phyloP scores from a whole-genome alignment of 2,888 invertebrate species.

The Linnaemya vulpina region DNA sequence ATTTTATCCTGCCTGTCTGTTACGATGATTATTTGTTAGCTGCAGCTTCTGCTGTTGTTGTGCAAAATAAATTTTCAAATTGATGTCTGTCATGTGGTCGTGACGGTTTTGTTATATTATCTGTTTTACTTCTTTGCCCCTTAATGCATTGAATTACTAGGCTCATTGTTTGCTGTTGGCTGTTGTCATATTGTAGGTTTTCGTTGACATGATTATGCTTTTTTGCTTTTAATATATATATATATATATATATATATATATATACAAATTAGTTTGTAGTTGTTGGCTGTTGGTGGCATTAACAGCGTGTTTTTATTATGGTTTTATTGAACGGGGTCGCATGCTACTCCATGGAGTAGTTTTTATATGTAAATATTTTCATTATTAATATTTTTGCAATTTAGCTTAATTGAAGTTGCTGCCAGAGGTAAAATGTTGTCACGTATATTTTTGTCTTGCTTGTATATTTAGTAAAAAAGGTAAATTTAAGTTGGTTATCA shows the following conservation, averaged over 20 bases:
- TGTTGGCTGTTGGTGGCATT: neutral
- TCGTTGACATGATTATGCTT: neutral
- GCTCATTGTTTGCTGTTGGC: conserved; percentile 35
- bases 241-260: neutral
- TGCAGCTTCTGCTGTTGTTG: conserved; percentile 28
- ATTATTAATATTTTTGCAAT: neutral
- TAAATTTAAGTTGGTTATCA: neutral
- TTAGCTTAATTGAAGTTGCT: conserved; percentile 59
- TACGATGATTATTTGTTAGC: neutral
- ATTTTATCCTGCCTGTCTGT: neutral
- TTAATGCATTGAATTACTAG: conserved; percentile 42
- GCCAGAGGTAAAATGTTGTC: conserved; percentile 43
- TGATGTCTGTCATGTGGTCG: conserved; percentile 69
- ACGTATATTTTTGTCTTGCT: conserved; percentile 9
- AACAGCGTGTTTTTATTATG: neutral
- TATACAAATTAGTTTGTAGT: neutral
- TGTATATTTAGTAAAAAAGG: neutral
- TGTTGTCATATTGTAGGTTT: neutral
- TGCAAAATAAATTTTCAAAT: conserved; percentile 68
- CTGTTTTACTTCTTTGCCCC: neutral
- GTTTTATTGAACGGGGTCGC: neutral
- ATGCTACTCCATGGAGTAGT: neutral
- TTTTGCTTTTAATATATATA: conserved; percentile 6
- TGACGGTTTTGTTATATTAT: conserved; percentile 42
- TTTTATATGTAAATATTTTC: neutral